phyloP scores from a whole-genome alignment of 2,113 vertebrate species.

The Triplophysa rosa region DNA sequence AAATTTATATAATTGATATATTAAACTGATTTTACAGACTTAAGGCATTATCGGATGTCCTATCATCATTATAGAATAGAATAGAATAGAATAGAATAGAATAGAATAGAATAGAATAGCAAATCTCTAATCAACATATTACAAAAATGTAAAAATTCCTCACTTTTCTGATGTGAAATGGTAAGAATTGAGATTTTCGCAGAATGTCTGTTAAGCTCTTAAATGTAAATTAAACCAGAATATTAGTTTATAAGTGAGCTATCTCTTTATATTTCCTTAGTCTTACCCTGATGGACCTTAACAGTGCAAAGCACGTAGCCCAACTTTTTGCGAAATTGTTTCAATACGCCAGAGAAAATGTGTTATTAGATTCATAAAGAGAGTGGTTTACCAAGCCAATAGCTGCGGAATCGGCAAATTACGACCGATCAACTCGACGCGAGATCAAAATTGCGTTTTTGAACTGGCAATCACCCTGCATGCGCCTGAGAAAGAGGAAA shows the following conservation, averaged over 20 bases:
- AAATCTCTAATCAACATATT: too few relatives aligned
- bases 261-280: not conserved
- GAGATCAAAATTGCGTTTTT: not conserved
- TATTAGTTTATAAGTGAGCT: not conserved
- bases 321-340: slow-evolving; percentile 14
- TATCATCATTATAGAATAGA: not conserved
- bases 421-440: slow-evolving; percentile 1
- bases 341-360: slow-evolving; percentile 5
- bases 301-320: not conserved
- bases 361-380: slow-evolving; percentile 12
- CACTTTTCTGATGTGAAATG: too few relatives aligned
- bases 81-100: too few relatives aligned
- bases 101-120: too few relatives aligned
- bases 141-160: too few relatives aligned
- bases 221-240: not conserved
- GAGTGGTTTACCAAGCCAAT: not conserved
- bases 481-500: not conserved
- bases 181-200: too few relatives aligned
- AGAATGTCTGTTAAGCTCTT: not conserved
- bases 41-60: too few relatives aligned
- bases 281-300: not conserved
- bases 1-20: too few relatives aligned
- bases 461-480: slow-evolving; percentile 1
- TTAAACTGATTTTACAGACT: too few relatives aligned
- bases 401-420: slow-evolving; percentile 7